Conservation (phyloP, 2,113 vertebrate genomes). For the Ptilorrhoa leucosticta region DNA sequence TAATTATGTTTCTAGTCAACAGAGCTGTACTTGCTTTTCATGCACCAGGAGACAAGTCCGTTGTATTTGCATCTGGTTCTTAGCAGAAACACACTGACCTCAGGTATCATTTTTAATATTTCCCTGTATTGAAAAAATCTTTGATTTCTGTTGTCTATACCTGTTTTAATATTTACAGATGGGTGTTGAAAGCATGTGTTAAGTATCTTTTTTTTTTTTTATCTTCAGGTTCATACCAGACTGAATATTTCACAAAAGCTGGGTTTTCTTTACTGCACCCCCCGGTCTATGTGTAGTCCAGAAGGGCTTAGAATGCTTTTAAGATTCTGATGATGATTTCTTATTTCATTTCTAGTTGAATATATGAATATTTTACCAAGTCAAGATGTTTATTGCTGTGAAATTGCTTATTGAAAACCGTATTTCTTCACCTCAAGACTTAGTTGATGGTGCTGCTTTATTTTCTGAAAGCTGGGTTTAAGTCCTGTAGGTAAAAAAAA, state of each 20-base stretch:
- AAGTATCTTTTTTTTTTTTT: not conserved
- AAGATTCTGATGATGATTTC: not conserved
- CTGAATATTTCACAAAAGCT: not conserved
- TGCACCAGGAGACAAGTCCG: not conserved
- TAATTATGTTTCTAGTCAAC: not conserved
- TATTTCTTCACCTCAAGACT: not conserved
- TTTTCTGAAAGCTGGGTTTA: not conserved
- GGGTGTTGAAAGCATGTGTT: not conserved
- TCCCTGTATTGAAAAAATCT: not conserved
- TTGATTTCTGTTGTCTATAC: not conserved
- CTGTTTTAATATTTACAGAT: not conserved
- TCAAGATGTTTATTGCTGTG: not conserved
- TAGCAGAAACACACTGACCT: not conserved
- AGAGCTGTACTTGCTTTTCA: not conserved
- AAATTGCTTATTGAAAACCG: not conserved
- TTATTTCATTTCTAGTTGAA: not conserved
- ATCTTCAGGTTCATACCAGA: not conserved
- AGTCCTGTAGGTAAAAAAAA: not conserved
- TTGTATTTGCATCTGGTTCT: not conserved
- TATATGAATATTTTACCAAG: not conserved
- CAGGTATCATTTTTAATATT: not conserved
- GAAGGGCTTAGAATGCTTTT: not conserved
- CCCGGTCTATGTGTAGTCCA: not conserved
- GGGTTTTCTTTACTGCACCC: not conserved
- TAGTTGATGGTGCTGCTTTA: not conserved